Evolutionary conservation across 2,797 vertebrate genomes (phyloP).

Genomic region (Ptychobarbus kaznakovi): DNA sequence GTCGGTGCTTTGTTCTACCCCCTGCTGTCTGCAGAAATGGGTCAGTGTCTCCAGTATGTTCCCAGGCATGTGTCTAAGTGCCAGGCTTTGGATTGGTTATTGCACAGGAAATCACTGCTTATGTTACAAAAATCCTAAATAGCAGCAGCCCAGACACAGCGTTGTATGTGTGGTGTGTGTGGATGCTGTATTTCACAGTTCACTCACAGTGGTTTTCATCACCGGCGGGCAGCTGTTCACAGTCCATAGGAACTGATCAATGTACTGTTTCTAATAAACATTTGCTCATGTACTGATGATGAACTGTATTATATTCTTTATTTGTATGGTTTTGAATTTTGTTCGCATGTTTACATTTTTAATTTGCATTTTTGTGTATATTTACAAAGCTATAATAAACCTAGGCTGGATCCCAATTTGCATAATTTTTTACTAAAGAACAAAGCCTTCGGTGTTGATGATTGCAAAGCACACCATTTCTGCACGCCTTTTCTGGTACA

Average conservation of each 20-base stretch:
- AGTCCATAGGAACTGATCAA: background rate
- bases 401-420: background rate
- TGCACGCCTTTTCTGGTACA: background rate
- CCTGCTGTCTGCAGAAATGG: constrained; percentile 35
- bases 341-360: background rate
- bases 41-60: constrained; percentile 44
- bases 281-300: background rate
- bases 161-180: background rate
- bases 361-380: constrained; percentile 26
- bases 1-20: constrained; percentile 29
- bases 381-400: background rate
- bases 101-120: background rate
- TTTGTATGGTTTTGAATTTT: background rate
- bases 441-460: background rate
- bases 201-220: constrained; percentile 27
- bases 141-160: constrained; percentile 19
- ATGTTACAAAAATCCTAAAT: constrained; percentile 25
- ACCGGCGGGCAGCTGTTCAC: constrained; percentile 5
- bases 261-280: background rate
- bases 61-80: constrained; percentile 26
- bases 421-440: background rate
- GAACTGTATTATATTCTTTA: background rate
- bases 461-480: background rate
- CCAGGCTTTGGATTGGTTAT: constrained; percentile 27
- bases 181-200: constrained; percentile 10